Percentiles rank a stretch among this genome's conserved stretches.
Conservation (phyloP, 1,140 invertebrate genomes). For the Drusus annulatus region DNA sequence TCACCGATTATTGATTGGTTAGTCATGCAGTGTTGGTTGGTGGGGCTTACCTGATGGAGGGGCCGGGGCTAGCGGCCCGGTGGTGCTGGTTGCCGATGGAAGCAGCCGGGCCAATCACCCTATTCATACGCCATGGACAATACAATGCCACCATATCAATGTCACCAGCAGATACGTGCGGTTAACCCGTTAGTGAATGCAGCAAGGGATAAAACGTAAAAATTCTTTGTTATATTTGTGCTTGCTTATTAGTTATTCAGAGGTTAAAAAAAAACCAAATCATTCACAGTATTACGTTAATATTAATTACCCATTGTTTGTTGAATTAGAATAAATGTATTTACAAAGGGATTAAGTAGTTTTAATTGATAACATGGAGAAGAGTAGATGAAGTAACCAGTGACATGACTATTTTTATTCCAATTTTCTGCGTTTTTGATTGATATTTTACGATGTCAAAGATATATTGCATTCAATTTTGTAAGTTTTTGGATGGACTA, state of each 20-base stretch:
- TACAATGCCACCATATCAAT: slow-evolving; percentile 6
- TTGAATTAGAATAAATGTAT: too few species aligned
- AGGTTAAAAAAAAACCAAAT: too few species aligned
- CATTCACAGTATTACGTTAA: too few species aligned
- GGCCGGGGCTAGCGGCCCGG: slow-evolving; percentile 48
- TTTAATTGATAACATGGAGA: too few species aligned
- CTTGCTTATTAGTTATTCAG: neutral
- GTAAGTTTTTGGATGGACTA: too few species aligned
- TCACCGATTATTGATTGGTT: neutral
- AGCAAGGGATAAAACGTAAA: slow-evolving; percentile 29
- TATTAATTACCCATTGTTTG: too few species aligned
- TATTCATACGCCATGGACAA: slow-evolving; percentile 32
- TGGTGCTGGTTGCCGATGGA: slow-evolving; percentile 50
- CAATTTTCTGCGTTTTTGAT: too few species aligned
- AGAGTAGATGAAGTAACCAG: too few species aligned
- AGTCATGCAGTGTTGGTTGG: slow-evolving; percentile 3
- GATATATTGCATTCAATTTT: too few species aligned
- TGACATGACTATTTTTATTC: too few species aligned
- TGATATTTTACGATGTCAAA: too few species aligned
- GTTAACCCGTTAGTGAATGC: slow-evolving; percentile 35
- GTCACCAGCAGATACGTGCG: slow-evolving; percentile 11
- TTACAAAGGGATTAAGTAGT: too few species aligned
- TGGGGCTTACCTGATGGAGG: slow-evolving; percentile 43
- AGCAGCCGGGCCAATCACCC: slow-evolving; percentile 50
- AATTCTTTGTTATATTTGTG: slow-evolving; percentile 29